Evolutionary conservation across 2,797 vertebrate species (phyloP), one percentile per base, ranked within the genome.

Genomic region (Lepilemur ruficaudatus): DNA sequence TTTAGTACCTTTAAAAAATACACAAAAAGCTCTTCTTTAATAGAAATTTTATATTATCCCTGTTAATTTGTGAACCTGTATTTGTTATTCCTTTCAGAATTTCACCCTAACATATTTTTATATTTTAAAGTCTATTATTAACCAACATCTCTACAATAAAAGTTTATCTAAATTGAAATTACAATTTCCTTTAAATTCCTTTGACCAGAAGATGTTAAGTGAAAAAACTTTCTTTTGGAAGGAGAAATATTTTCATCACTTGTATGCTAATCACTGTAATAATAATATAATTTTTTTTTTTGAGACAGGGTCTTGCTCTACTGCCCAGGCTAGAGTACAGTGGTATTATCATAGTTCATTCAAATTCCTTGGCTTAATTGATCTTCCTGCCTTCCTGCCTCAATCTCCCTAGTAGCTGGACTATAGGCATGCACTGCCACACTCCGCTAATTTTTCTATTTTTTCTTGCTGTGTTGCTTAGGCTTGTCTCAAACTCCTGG

Each of bases 181-280:
- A 17, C 83, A 87, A 73, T 69, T 52, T 78, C 3, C 82, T 95
- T 79, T 85, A 55, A 94, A 89, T 85, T 92, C 38, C 84, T 92
- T 86, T 86, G 43, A 89, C 38, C 57, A 67, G 59, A 95, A 79
- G 38, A 70, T 20, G 69, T 76, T 55, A 81, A 48, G 7, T 79
- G n/a, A 75, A 78, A 86, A 52, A 86, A 57, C 28, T 67, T 78
- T 67, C 57, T 80, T 85, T 52, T 80, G 15, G 84, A 25, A 57
- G n/a, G 30, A 86, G 22, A 96, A 91, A 88, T 30, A 84, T 61
- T 92, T 85, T 89, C 17, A 94, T 84, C 57, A 61, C n/a, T 67
- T 93, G 14, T 83, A 87, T 72, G 48, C 17, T 81, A 79, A 41
- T 86, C 83, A 88, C 8, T 78, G 12, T 91, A 67, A 69, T 82